Conservation (phyloP, 1,140 invertebrate genomes). For the Papilio dardanus region DNA sequence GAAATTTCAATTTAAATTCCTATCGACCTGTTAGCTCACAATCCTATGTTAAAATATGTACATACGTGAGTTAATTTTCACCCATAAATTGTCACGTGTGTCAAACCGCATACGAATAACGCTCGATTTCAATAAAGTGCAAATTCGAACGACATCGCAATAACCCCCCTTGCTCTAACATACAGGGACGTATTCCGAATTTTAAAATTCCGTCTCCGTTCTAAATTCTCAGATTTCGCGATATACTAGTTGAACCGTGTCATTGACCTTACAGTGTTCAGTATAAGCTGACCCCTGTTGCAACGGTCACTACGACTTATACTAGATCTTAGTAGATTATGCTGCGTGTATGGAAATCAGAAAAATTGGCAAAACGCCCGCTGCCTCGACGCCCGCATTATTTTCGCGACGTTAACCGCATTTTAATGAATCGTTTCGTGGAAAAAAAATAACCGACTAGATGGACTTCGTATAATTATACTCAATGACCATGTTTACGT, state of each 20-base stretch:
- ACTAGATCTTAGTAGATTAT: slow-evolving; percentile 11
- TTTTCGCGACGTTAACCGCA: slow-evolving; percentile 33
- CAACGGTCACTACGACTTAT: background rate
- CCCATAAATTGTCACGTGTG: slow-evolving; percentile 33
- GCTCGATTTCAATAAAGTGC: slow-evolving; percentile 33
- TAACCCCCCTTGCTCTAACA: background rate
- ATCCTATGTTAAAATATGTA: slow-evolving; percentile 35
- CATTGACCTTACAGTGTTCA: slow-evolving; percentile 24
- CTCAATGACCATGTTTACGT: slow-evolving; percentile 21
- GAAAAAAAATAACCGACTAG: slow-evolving; percentile 21
- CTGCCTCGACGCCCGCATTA: slow-evolving; percentile 28
- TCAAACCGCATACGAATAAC: slow-evolving; percentile 30
- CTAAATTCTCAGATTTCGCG: slow-evolving; percentile 34
- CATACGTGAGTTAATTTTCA: slow-evolving; percentile 34
- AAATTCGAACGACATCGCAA: slow-evolving; percentile 28
- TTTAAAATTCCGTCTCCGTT: slow-evolving; percentile 24
- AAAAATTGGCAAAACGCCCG: slow-evolving; percentile 33
- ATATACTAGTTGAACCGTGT: slow-evolving; percentile 26
- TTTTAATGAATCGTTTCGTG: slow-evolving; percentile 36
- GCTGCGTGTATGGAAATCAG: slow-evolving; percentile 35
- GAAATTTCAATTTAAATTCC: slow-evolving; percentile 31
- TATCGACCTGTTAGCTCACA: background rate
- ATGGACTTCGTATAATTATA: slow-evolving; percentile 26
- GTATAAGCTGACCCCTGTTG: background rate
- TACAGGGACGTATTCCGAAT: slow-evolving; percentile 24